Base-by-base conservation (phyloP, 2,888 invertebrate genomes). In the Caenorhabditis imperialis region DNA sequence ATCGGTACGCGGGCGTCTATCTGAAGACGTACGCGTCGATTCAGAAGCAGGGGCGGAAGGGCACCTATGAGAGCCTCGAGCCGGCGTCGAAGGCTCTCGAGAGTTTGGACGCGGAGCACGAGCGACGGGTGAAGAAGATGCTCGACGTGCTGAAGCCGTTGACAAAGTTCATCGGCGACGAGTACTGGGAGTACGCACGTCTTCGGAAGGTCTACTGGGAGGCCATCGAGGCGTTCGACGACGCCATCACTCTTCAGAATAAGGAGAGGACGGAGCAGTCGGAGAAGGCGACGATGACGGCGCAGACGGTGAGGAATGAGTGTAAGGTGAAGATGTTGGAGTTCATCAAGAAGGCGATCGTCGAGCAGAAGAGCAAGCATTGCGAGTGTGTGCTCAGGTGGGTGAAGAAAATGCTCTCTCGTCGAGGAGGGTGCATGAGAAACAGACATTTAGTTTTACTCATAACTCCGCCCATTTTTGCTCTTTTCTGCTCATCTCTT, bases 101-200 rank as follows among this genome's bases (percentile, higher is more conserved):
- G 16, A 27, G 20, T 3, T 14, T 62, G 44, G 45, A 50, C 37
- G 35, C 14, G 6, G 58, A 58, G 8, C 48, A 51, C 16, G 63
- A 63, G n/a, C 57, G 18, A 27, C 45, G 45, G 7, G 63, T 63
- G 6, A 58, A 33, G 10, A 53, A 35, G n/a, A 57, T 62, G 22
- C 23, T 72, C 51, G 53, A 72, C 5, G 38, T 45, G n/a, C 33
- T 72, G 35, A 63, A 62, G 18, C 51, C 71, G 45, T 25, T 72
- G 20, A 51, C 57, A 0, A 72, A 58, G 20, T 72, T 58, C 16
- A 72, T 72, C 40, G 63, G 71, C 33, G 62, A 57, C 0, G 71
- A 72, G 16, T 72, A 72, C 45, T 72, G 71, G 71, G 71, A 72
- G 38, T 72, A 72, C 44, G 57, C 58, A 1, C 18, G 63, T n/a